Base-by-base conservation (phyloP, 2,113 vertebrate species). In the Percina caprodes region DNA sequence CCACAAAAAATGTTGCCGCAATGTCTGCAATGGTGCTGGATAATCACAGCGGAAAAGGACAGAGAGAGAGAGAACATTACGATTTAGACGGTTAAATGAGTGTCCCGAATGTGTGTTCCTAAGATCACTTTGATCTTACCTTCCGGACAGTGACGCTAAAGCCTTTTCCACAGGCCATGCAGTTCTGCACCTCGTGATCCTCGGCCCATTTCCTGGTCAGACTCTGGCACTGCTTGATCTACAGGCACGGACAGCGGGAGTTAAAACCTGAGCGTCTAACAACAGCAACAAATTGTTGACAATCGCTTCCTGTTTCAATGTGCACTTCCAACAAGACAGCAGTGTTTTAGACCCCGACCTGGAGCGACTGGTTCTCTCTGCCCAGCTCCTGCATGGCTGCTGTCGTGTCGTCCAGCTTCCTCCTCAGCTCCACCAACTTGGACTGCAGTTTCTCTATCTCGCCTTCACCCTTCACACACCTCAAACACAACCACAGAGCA, bases 1-100 rank as follows among this genome's bases (percentile, higher is more conserved):
- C 92, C 96, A 84, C 98, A 99, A 90, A 99, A 99, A 90, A 99
- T 99, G 95, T 99, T 99, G 46, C 98, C 98, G 86, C 98, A 99
- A 18, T 99, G 97, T 93, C 98, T 95, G 94, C 98, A 99, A 84
- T 99, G 98, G 88, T 99, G 98, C 98, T 99, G 95, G 62, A 91
- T 70, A 85, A 35, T 91, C 30, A 73, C 19, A 86, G 48, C 48
- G 23, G 39, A 35, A 30, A 10, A 60, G 30, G n/a, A 70, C 42
- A 65, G 39, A 42, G 10, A 70, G 52, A 65, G 7, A 3, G 60
- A 39, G 0, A 26, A 30, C 30, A 4, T 51, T 4, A 73, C 13
- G 24, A 46, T 10, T 4, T 11, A 48, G 46, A 48, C 3, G 0
- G 9, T 56, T 1, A 16, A 2, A 18, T 4, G 9, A 0, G 59